phyloP scores from a whole-genome alignment of 2,113 vertebrate genomes.

The Paramormyrops kingsleyae region DNA sequence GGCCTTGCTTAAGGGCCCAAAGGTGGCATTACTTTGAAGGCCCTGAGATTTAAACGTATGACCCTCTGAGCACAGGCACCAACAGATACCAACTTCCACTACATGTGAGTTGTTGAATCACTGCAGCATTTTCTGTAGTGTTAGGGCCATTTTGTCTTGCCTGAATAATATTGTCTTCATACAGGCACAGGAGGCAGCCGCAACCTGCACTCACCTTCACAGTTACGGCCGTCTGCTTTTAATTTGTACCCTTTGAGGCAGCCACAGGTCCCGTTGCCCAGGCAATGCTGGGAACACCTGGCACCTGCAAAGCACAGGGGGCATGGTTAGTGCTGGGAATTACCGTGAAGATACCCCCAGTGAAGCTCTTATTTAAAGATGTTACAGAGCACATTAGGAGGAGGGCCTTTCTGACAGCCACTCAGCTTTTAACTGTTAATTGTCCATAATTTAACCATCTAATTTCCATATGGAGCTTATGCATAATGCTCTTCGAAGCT shows the following conservation, averaged over 20 bases:
- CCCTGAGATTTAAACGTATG: not conserved
- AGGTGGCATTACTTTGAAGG: not conserved
- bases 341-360: not conserved
- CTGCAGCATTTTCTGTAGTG: not conserved
- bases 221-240: conserved; percentile 74
- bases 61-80: not conserved
- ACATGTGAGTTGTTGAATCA: not conserved
- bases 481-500: not conserved
- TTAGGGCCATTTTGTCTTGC: not conserved
- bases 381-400: not conserved
- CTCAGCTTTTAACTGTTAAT: not conserved
- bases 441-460: not conserved
- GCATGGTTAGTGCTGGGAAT: not conserved
- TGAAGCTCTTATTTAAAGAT: not conserved
- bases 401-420: not conserved
- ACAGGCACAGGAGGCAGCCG: not conserved
- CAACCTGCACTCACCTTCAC: conserved; percentile 69
- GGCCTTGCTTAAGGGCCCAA: not conserved
- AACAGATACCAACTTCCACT: not conserved
- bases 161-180: not conserved
- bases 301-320: conserved; percentile 51
- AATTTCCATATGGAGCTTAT: not conserved
- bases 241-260: conserved; percentile 86
- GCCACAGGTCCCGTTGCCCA: conserved; percentile 73
- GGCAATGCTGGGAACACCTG: conserved; percentile 77